phyloP scores from a whole-genome alignment of 37 sponge, comb jelly and placozoan species.

The Bolinopsis microptera region DNA sequence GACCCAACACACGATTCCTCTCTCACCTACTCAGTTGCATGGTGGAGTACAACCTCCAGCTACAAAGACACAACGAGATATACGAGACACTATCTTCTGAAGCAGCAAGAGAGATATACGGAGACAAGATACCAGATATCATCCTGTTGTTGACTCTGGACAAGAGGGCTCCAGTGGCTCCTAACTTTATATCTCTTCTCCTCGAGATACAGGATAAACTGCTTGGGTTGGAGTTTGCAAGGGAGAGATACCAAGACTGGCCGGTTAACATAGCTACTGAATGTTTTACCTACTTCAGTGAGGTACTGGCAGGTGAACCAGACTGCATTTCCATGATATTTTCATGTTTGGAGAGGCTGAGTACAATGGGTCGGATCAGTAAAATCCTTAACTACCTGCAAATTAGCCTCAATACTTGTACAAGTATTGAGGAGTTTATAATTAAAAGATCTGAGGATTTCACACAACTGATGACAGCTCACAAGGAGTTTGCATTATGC shows the following conservation, averaged over 20 bases:
- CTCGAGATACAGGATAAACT: constrained; percentile 9
- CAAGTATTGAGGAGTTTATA: constrained; percentile 17
- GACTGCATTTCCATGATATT: constrained; percentile 16
- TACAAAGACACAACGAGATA: neutral
- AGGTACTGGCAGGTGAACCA: neutral
- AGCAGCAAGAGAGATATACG: constrained; percentile 28
- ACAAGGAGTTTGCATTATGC: constrained; percentile 48
- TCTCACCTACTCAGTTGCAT: neutral
- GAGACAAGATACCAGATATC: constrained; percentile 5
- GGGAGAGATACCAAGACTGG: constrained; percentile 14
- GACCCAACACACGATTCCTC: neutral
- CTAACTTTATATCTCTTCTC: neutral
- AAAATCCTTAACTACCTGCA: constrained; percentile 19
- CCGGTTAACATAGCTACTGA: constrained; percentile 27
- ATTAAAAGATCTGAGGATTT: neutral
- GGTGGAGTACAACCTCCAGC: constrained; percentile 19
- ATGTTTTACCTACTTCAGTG: constrained; percentile 46
- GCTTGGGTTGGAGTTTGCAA: constrained; percentile 35
- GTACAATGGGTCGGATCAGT: constrained; percentile 48
- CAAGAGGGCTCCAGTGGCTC: neutral
- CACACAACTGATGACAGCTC: constrained; percentile 50
- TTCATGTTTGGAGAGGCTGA: constrained; percentile 2
- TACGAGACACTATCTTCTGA: constrained; percentile 21
- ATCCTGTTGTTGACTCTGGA: neutral
- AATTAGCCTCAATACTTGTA: neutral